Base-by-base conservation (phyloP, 2,113 vertebrate genomes). In the Peucedramus taeniatus region DNA sequence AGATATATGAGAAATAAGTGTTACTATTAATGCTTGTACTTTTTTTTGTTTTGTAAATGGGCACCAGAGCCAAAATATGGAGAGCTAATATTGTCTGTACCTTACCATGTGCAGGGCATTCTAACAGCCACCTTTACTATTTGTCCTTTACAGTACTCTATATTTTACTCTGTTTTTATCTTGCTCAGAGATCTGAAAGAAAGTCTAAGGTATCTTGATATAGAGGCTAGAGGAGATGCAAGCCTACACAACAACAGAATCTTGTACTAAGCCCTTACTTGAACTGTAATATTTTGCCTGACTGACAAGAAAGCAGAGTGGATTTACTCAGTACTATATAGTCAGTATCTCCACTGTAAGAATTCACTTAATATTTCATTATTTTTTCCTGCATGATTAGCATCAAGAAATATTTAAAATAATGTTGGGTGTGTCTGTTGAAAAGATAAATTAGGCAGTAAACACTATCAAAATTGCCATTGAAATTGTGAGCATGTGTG, bases 401-500 rank as follows among this genome's bases (percentile, higher is more conserved):
- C 8, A 40, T 50, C 23, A 30, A 85, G 23, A 90, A 86, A 37
- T 75, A 92, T 21, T 75, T 89, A 28, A 90, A 93, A 31, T 19
- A 81, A 70, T 4, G 1, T 6, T 37, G 53, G 39, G 4, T 20
- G 9, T 39, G 28, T 27, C 76, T 40, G 10, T 23, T 40, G n/a
- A 64, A 60, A 45, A 70, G 42, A 51, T 74, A 47, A 70, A 70
- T 59, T 63, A 81, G 40, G 42, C 16, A 81, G 27, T 5, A 4
- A 13, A 79, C 12, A 53, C 6, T 3, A 54, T 26, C 4, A 74
- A 88, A 88, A 90, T 8, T 56, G 30, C 19, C 39, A 77, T 3
- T 9, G n/a, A 78, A 94, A 65, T 30, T 0, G 0, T 30, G 10
- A 85, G 39, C 30, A 50, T 4, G 3, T 30, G 16, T 59, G 35